These are phyloP conservation scores for Elgonia sp. DNA, from an alignment of 2,888 invertebrate genomes.

Conservation along the genomic window DNA sequence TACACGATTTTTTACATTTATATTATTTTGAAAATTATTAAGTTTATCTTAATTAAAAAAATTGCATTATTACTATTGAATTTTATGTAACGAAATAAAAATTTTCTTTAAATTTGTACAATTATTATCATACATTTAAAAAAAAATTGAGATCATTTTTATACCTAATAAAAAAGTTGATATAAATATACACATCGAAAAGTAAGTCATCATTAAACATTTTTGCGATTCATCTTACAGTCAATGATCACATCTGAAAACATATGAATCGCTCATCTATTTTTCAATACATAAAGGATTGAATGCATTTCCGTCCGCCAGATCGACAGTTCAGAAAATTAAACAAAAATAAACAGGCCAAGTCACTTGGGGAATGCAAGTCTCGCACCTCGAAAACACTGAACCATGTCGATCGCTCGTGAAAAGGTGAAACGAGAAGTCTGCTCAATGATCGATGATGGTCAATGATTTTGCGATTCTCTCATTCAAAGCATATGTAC, in stretches of 20 bases:
- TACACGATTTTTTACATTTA: too few relatives aligned
- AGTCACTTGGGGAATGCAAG: slow-evolving; percentile 2
- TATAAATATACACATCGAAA: too few relatives aligned
- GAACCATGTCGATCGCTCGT: background rate
- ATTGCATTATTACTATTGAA: too few relatives aligned
- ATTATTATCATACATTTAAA: too few relatives aligned
- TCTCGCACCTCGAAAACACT: slow-evolving; percentile 1
- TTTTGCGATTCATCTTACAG: too few relatives aligned
- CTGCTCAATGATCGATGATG: slow-evolving; percentile 60
- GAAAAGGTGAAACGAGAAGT: slow-evolving; percentile 22
- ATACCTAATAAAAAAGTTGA: too few relatives aligned
- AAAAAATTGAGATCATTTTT: too few relatives aligned
- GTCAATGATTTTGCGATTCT: slow-evolving; percentile 81
- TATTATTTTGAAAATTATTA: too few relatives aligned
- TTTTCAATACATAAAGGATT: slow-evolving; percentile 17
- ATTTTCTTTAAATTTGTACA: too few relatives aligned
- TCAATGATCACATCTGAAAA: background rate
- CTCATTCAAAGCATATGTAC: slow-evolving; percentile 59
- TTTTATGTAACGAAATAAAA: too few relatives aligned
- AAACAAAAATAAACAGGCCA: slow-evolving; percentile 52
- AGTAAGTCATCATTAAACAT: too few relatives aligned
- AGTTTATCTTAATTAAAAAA: too few relatives aligned
- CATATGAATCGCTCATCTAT: slow-evolving; percentile 9
- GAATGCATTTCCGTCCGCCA: slow-evolving; percentile 7
- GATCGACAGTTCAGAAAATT: slow-evolving; percentile 40